phyloP scores from a whole-genome alignment of 2,113 vertebrate species.

The Donacobius atricapilla region DNA sequence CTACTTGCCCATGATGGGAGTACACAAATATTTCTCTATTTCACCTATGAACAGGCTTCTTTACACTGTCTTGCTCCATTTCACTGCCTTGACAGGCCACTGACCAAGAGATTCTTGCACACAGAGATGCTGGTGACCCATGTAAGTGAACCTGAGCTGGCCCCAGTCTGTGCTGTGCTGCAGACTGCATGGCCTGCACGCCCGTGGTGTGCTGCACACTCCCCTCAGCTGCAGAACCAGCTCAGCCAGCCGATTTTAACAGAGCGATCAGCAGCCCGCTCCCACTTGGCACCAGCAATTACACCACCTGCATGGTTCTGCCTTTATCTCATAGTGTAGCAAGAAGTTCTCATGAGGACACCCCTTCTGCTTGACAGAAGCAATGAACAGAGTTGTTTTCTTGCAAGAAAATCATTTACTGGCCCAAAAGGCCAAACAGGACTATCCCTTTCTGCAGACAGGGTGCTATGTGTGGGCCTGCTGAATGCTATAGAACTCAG shows the following conservation, averaged over 20 bases:
- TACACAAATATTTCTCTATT: not conserved
- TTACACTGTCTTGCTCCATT: not conserved
- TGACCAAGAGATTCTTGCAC: not conserved
- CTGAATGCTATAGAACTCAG: not conserved
- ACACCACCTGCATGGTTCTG: not conserved
- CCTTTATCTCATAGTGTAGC: not conserved
- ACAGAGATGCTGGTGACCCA: not conserved
- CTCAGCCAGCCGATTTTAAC: not conserved
- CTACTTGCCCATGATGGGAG: not conserved
- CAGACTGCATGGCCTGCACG: not conserved
- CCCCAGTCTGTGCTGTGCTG: not conserved
- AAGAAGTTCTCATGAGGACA: not conserved
- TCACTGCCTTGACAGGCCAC: not conserved
- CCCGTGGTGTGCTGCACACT: not conserved
- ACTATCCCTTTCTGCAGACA: not conserved
- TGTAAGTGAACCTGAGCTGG: not conserved
- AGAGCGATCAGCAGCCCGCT: not conserved
- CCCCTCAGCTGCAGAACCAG: not conserved
- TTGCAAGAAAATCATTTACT: not conserved
- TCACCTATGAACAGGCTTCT: not conserved
- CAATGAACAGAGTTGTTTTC: not conserved
- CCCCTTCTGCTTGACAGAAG: not conserved
- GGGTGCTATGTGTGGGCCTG: rapidly evolving
- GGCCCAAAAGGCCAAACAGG: not conserved
- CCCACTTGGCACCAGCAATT: not conserved